Conservation (phyloP, 2,797 vertebrate genomes). For the Salmo trutta region DNA sequence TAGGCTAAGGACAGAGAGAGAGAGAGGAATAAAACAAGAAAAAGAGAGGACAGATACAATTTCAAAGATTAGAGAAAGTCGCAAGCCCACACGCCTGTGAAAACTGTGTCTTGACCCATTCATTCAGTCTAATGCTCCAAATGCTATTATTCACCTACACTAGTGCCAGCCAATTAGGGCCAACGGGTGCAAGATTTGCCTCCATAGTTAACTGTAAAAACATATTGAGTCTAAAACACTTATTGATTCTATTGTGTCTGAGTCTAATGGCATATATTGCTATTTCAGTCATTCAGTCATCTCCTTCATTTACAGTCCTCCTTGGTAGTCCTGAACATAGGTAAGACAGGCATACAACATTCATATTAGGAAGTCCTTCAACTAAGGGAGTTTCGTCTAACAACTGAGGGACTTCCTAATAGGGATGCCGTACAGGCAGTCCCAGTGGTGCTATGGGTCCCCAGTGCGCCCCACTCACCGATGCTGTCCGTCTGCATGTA, state of each 20-base stretch:
- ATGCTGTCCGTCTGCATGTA: conserved; percentile 78
- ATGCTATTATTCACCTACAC: neutral
- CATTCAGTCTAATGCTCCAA: neutral
- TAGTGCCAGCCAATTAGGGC: neutral
- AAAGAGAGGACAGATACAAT: neutral
- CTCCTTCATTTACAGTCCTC: neutral
- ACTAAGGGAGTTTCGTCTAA: neutral
- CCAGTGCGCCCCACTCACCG: conserved; percentile 60
- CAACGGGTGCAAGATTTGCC: no score
- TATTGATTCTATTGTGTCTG: no score
- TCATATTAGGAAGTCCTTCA: neutral
- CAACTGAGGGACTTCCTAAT: neutral
- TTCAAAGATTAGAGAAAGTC: no score
- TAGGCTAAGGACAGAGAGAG: conserved; percentile 62
- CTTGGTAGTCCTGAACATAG: neutral
- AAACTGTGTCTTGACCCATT: neutral
- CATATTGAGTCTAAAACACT: no score
- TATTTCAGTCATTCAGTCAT: neutral
- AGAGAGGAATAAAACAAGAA: neutral
- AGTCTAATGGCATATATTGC: neutral
- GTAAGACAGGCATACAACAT: neutral
- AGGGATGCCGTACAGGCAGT: neutral
- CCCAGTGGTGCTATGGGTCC: neutral
- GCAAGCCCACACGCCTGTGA: neutral
- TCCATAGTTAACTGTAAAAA: no score